Base-by-base conservation (phyloP, 2,888 invertebrate genomes). In the Diloba caeruleocephala region DNA sequence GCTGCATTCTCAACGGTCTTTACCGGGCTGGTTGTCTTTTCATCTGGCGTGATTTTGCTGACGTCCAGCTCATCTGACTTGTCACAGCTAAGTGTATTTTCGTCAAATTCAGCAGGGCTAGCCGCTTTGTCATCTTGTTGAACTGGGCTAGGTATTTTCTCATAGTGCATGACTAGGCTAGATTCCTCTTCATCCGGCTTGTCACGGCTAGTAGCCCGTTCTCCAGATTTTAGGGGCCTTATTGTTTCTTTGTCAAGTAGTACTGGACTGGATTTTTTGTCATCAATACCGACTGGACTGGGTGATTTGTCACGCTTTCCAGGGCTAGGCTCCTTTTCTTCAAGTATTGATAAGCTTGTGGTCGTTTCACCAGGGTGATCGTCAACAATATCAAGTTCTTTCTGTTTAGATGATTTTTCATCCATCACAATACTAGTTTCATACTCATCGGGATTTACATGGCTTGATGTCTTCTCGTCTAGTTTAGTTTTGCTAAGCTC, bases 231-330 rank as follows among this genome's bases (percentile, higher is more conserved):
- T 0, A 53, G 49, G 0, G 48, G 33, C 2, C 29, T 44, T n/a
- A 37, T 26, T n/a, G n/a, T n/a, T n/a, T n/a, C 6, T 49, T 36
- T 2, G n/a, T n/a, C n/a, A n/a, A n/a, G n/a, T n/a, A n/a, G n/a
- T n/a, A n/a, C n/a, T n/a, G 51, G 55, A 7, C 59, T 63, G 0
- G 58, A 41, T 10, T 25, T 48, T 14, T 68, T 65, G 0, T 66
- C 69, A 2, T 26, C 38, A 25, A 14, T 9, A 9, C 25, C 25
- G 5, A 37, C n/a, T n/a, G n/a, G n/a, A n/a, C n/a, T n/a, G n/a
- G n/a, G n/a, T n/a, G n/a, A n/a, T n/a, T n/a, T n/a, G n/a, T 32
- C n/a, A n/a, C n/a, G n/a, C n/a, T n/a, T n/a, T n/a, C n/a, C n/a
- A n/a, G n/a, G n/a, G n/a, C n/a, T n/a, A n/a, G n/a, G n/a, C n/a